Evolutionary conservation across 2,113 vertebrate species (phyloP), one percentile per base, ranked within the genome.

Genomic region (Conger conger): DNA sequence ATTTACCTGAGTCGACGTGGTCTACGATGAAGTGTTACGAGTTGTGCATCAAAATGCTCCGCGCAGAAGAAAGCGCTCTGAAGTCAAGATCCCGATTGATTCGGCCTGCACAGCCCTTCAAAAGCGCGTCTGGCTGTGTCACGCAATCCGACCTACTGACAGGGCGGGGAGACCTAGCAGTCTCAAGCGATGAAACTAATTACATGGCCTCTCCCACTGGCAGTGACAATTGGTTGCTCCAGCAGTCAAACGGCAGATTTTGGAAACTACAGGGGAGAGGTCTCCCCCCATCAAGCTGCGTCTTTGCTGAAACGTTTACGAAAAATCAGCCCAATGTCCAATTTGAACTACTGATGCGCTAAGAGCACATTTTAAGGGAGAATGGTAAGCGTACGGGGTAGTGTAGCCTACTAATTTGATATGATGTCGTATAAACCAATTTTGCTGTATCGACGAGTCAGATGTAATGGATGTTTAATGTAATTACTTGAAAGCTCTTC

Each of bases 391-490:
- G 81, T 18, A 63, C 23, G 77, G 27, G 11, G 11, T 9, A 60
- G 84, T 15, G 68, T 84, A n/a, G n/a, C n/a, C n/a, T n/a, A 84
- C 79, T 84, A 84, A 80, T 77, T 78, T 68, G 76, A 50, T 73
- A 81, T 86, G 33, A 76, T 81, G 84, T 54, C 33, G 37, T 86
- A 40, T 36, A 36, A 86, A 82, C 68, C 80, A 63, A 82, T 82
- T 79, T 86, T 77, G 73, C 80, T 20, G 76, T 79, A 57, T 86
- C 68, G 50, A 86, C 60, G 85, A 86, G 50, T 82, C 85, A 86
- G 33, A 40, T 79, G 82, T 86, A 86, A 86, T 86, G 85, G 85
- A 82, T 42, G 81, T 82, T 79, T 86, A 86, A 86, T 57, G 82
- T 36, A 82, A 82, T 86, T 82, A 82, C 37, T 38, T 8, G 35